phyloP scores from a whole-genome alignment of 1,140 invertebrate genomes.

The Goniozus legneri region DNA sequence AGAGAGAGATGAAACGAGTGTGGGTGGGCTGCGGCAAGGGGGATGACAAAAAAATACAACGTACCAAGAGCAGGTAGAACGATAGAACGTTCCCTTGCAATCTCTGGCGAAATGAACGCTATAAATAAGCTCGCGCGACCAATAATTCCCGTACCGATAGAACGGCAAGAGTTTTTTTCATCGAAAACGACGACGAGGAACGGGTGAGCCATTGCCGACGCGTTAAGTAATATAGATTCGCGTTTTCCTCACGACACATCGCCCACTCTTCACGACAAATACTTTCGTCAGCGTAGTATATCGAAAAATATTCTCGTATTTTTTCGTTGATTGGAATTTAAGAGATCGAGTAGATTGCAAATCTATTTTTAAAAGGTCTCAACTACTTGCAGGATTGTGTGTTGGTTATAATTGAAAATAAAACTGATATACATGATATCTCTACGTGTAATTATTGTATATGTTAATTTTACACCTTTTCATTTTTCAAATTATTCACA shows the following conservation, averaged over 20 bases:
- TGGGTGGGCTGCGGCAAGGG: background rate
- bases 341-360: background rate
- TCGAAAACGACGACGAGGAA: constrained; percentile 12
- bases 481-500: background rate
- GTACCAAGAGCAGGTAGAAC: constrained; percentile 4
- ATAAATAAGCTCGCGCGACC: constrained; percentile 49
- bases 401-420: too few relatives aligned
- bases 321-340: background rate
- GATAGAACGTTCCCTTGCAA: constrained; percentile 22
- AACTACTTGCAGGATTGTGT: too few relatives aligned
- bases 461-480: too few relatives aligned
- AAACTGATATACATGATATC: too few relatives aligned
- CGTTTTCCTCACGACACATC: background rate
- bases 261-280: background rate
- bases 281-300: background rate
- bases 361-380: constrained; percentile 1
- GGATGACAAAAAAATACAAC: constrained; percentile 11
- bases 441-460: too few relatives aligned
- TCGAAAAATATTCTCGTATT: background rate
- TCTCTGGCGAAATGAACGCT: constrained; percentile 47
- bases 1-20: background rate
- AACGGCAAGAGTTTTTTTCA: constrained; percentile 44
- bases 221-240: background rate
- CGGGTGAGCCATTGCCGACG: background rate
- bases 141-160: constrained; percentile 48